phyloP scores from a whole-genome alignment of 2,888 invertebrate species.

The Carabus problematicus region DNA sequence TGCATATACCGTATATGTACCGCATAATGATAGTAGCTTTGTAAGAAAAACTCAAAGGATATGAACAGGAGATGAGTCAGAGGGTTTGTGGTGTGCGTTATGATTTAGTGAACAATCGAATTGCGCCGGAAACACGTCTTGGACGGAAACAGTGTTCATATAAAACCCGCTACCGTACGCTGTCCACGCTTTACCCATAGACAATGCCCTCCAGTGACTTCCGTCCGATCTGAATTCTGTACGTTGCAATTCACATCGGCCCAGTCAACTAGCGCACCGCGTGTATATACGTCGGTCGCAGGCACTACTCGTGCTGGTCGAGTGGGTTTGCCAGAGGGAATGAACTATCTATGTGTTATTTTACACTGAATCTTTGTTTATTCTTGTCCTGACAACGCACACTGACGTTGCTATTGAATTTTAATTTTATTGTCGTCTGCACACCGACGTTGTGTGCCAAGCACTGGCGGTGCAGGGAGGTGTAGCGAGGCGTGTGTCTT shows the following conservation, averaged over 20 bases:
- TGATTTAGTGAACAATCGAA: slow-evolving; percentile 40
- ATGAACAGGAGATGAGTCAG: too few relatives aligned
- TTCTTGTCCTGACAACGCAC: slow-evolving; percentile 11
- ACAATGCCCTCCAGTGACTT: slow-evolving; percentile 28
- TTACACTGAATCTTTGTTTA: slow-evolving; percentile 34
- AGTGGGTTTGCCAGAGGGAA: slow-evolving; percentile 19
- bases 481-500: not conserved
- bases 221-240: slow-evolving; percentile 36
- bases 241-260: not conserved
- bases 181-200: slow-evolving; percentile 23
- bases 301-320: slow-evolving; percentile 5
- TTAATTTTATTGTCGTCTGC: slow-evolving; percentile 32
- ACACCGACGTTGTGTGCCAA: not conserved
- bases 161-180: slow-evolving; percentile 27
- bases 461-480: not conserved
- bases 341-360: slow-evolving; percentile 34
- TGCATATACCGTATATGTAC: too few relatives aligned
- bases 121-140: slow-evolving; percentile 40
- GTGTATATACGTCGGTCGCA: not conserved
- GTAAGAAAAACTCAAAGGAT: too few relatives aligned
- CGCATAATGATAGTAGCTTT: too few relatives aligned
- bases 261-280: not conserved
- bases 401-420: slow-evolving; percentile 28
- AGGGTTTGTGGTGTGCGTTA: slow-evolving; percentile 24
- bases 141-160: slow-evolving; percentile 39